Evolutionary conservation across 1,140 invertebrate genomes (phyloP).

Genomic region (Diorhabda sublineata): DNA sequence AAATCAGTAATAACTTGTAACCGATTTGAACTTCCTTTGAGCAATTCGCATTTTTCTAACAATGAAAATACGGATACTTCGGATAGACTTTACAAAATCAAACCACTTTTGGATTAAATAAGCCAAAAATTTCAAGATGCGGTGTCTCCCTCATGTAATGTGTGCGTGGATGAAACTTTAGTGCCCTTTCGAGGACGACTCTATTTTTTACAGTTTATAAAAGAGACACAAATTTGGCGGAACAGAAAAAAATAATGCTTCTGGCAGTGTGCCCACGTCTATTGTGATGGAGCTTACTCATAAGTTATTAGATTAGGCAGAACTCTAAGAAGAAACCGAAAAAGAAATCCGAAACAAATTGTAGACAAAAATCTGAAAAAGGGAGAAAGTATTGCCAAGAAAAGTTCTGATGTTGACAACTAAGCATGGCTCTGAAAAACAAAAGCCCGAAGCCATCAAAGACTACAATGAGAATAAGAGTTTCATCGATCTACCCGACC

Average conservation of each 20-base stretch:
- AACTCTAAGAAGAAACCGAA: neutral
- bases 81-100: conserved; percentile 42
- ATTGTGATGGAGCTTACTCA: too few species aligned
- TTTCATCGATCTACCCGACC: too few species aligned
- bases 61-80: neutral
- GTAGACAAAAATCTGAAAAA: neutral
- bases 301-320: too few species aligned
- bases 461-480: neutral
- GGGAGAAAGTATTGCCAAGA: neutral
- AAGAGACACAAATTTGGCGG: neutral
- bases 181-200: conserved; percentile 46
- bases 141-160: conserved; percentile 36
- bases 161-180: conserved; percentile 47
- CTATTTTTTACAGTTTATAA: too few species aligned
- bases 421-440: neutral
- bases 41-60: conserved; percentile 40
- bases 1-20: conserved; percentile 36
- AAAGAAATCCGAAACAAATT: too few species aligned
- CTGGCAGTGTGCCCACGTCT: neutral
- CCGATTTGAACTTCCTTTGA: conserved; percentile 42
- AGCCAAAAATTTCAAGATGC: conserved; percentile 38
- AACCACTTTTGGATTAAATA: conserved; percentile 34
- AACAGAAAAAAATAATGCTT: neutral
- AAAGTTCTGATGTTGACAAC: neutral
- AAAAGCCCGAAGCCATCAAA: neutral